Evolutionary conservation across 1,140 invertebrate genomes (phyloP).

Genomic region (Drosophila sulfurigaster): DNA sequence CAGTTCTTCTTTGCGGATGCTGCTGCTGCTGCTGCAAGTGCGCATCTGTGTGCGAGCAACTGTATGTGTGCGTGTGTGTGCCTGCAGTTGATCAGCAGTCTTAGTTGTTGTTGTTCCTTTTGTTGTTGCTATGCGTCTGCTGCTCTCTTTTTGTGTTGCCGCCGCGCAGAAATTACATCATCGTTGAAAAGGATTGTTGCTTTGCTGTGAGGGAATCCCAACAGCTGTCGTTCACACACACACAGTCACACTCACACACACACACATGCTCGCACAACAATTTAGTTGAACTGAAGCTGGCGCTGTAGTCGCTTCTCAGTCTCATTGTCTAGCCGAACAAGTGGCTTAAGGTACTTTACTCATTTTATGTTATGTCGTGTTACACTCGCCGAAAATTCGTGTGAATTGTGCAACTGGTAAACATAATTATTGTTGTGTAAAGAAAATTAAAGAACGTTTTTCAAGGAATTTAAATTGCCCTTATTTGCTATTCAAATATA

Average conservation of each 20-base stretch:
- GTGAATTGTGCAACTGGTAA: background rate
- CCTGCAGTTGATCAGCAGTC: slow-evolving; percentile 38
- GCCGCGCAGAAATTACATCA: slow-evolving; percentile 75
- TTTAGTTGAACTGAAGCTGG: slow-evolving; percentile 36
- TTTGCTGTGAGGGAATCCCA: slow-evolving; percentile 70
- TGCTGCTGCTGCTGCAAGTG: slow-evolving; percentile 13
- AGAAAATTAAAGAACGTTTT: too few relatives aligned
- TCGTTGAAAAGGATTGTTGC: slow-evolving; percentile 65
- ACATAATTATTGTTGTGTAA: too few relatives aligned
- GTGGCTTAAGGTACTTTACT: slow-evolving; percentile 61
- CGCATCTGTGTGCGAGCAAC: background rate
- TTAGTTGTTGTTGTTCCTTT: slow-evolving; percentile 34
- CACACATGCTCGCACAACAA: slow-evolving; percentile 3
- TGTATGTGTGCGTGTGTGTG: background rate
- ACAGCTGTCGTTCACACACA: slow-evolving; percentile 65
- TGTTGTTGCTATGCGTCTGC: slow-evolving; percentile 40
- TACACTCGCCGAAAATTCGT: slow-evolving; percentile 27
- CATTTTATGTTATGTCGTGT: slow-evolving; percentile 44
- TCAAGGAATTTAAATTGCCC: too few relatives aligned
- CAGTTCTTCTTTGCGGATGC: slow-evolving; percentile 30
- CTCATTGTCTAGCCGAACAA: slow-evolving; percentile 74
- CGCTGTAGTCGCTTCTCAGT: slow-evolving; percentile 20
- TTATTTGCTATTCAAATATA: too few relatives aligned
- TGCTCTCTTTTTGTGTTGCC: slow-evolving; percentile 55
- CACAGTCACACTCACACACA: slow-evolving; percentile 14